Conservation (phyloP, 1,140 invertebrate genomes). For the Habropoda laboriosa region DNA sequence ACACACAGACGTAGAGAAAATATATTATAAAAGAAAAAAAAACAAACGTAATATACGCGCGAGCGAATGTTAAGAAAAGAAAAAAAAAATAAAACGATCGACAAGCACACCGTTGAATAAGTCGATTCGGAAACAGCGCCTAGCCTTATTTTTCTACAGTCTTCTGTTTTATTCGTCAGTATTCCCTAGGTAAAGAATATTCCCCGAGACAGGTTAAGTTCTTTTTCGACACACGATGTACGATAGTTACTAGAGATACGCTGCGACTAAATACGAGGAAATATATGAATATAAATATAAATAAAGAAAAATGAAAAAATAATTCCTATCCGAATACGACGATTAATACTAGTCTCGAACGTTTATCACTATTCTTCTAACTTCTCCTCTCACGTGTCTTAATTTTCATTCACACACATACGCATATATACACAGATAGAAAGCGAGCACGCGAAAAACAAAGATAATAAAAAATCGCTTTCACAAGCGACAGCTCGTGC, state of each 20-base stretch:
- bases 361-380: not conserved
- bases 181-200: slow-evolving; percentile 67
- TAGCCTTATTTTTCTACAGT: slow-evolving; percentile 80
- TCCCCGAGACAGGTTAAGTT: slow-evolving; percentile 44
- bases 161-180: slow-evolving; percentile 75
- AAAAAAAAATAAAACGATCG: too few relatives aligned
- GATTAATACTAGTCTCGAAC: not conserved
- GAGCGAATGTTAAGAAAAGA: not conserved
- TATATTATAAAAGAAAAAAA: slow-evolving; percentile 10
- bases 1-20: slow-evolving; percentile 15
- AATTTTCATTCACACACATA: too few relatives aligned
- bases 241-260: slow-evolving; percentile 60
- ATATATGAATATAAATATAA: slow-evolving; percentile 45
- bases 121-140: slow-evolving; percentile 68
- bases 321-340: not conserved
- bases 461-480: too few relatives aligned
- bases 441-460: too few relatives aligned
- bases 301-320: not conserved
- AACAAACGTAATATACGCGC: not conserved
- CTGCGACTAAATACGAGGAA: slow-evolving; percentile 43
- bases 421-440: too few relatives aligned
- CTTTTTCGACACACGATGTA: slow-evolving; percentile 47
- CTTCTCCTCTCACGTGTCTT: not conserved
- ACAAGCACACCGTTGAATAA: slow-evolving; percentile 11
- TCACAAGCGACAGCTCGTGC: slow-evolving; percentile 58